Percentiles rank a stretch among this genome's conserved stretches.
These are phyloP conservation scores for Euzophera pinguis DNA, from an alignment of 2,888 invertebrate species.

Conservation along the genomic window DNA sequence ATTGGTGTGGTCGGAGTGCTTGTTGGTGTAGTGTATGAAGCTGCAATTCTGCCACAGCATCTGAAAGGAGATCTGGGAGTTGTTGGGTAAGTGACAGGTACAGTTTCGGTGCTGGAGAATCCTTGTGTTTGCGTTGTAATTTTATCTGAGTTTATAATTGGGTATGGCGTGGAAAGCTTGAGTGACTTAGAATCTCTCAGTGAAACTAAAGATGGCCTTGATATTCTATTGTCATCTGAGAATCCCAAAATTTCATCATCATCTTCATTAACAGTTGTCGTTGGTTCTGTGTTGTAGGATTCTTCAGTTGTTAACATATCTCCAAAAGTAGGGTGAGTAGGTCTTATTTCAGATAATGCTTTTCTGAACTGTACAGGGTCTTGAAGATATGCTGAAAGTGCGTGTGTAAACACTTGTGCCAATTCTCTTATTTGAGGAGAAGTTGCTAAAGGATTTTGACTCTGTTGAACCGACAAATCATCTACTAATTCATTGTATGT, in stretches of 20 bases:
- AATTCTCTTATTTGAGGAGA: conserved; percentile 86
- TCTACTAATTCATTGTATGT: conserved; percentile 67
- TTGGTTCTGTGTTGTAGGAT: conserved; percentile 73
- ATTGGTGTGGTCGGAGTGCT: conserved; percentile 57
- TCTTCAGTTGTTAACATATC: conserved; percentile 62
- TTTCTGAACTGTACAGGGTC: conserved; percentile 90
- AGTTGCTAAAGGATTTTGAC: conserved; percentile 81
- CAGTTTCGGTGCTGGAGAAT: conserved; percentile 31
- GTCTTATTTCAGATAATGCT: conserved; percentile 87
- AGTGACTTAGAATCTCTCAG: conserved; percentile 68
- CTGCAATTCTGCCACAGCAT: conserved; percentile 69
- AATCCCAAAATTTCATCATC: conserved; percentile 89
- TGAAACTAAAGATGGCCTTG: conserved; percentile 37
- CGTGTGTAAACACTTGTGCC: conserved; percentile 91
- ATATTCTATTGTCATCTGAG: conserved; percentile 81
- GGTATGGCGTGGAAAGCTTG: conserved; percentile 46
- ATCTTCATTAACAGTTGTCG: conserved; percentile 82
- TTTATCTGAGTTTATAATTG: conserved; percentile 23
- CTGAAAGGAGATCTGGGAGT: conserved; percentile 57
- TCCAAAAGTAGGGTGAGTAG: conserved; percentile 85
- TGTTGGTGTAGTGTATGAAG: conserved; percentile 66
- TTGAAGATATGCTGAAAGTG: conserved; percentile 89
- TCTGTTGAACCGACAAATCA: conserved; percentile 82
- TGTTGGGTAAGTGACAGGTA: conserved; percentile 40
- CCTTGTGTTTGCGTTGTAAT: conserved; percentile 24